phyloP scores from a whole-genome alignment of 2,888 invertebrate species.

The Hoplodrina blanda region DNA sequence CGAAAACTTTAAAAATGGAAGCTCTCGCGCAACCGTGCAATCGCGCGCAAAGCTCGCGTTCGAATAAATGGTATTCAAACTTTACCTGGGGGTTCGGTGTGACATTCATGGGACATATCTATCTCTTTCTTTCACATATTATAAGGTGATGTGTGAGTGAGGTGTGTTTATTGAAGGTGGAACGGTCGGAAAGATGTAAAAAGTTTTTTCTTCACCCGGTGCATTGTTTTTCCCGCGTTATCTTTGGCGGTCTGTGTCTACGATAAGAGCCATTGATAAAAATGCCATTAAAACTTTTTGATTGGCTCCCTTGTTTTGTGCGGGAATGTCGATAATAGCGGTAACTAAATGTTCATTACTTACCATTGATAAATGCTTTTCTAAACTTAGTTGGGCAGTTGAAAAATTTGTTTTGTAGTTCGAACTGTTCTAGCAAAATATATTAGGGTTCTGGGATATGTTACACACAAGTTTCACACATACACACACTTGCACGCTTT shows the following conservation, averaged over 20 bases:
- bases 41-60: constrained; percentile 88
- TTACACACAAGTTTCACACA: too few relatives aligned
- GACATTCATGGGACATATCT: constrained; percentile 77
- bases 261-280: constrained; percentile 80
- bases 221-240: constrained; percentile 85
- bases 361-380: constrained; percentile 53
- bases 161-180: constrained; percentile 80
- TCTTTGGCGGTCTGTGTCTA: constrained; percentile 77
- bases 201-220: constrained; percentile 77
- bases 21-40: constrained; percentile 81
- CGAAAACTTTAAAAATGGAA: constrained; percentile 54
- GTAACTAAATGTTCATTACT: constrained; percentile 54
- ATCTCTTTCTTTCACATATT: constrained; percentile 69
- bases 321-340: constrained; percentile 19
- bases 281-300: constrained; percentile 69
- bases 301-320: constrained; percentile 56
- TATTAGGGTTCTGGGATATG: constrained; percentile 2
- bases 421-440: constrained; percentile 18
- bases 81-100: constrained; percentile 85
- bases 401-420: constrained; percentile 43
- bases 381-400: constrained; percentile 44
- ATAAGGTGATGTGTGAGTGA: constrained; percentile 56
- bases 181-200: constrained; percentile 78
- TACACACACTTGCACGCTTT: too few relatives aligned
- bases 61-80: constrained; percentile 82